Percentiles rank a stretch among this genome's conserved stretches.
Conservation (phyloP, 1,140 invertebrate species). For the Teleopsis dalmanni region DNA sequence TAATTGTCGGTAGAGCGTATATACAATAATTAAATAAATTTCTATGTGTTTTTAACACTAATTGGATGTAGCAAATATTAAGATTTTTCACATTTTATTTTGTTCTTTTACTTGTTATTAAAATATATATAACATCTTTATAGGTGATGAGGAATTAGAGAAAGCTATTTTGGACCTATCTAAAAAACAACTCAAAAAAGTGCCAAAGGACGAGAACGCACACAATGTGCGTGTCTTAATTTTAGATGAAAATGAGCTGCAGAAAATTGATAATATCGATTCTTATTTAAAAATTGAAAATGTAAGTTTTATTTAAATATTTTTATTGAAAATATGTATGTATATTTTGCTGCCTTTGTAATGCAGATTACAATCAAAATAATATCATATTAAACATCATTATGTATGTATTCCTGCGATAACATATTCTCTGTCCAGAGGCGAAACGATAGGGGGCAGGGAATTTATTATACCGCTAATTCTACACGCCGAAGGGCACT, state of each 20-base stretch:
- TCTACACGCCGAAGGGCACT: too few relatives aligned
- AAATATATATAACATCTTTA: background rate
- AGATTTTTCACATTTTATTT: background rate
- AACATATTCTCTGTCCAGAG: too few relatives aligned
- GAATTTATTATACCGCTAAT: too few relatives aligned
- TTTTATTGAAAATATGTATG: background rate
- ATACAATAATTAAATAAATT: too few relatives aligned
- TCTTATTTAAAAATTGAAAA: constrained; percentile 71
- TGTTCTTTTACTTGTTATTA: background rate
- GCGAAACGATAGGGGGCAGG: too few relatives aligned
- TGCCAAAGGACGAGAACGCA: constrained; percentile 59
- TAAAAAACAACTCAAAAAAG: constrained; percentile 63
- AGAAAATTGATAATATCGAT: constrained; percentile 79
- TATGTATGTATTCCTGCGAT: too few relatives aligned
- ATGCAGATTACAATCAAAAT: too few relatives aligned
- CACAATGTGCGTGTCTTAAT: constrained; percentile 65
- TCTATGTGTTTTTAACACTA: too few relatives aligned
- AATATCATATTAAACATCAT: too few relatives aligned
- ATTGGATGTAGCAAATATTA: background rate
- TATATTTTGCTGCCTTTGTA: constrained; percentile 8
- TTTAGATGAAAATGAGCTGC: constrained; percentile 78
- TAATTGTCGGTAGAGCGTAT: too few relatives aligned
- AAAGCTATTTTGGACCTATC: constrained; percentile 53
- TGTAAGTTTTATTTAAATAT: constrained; percentile 47
- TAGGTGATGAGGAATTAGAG: constrained; percentile 22